These are phyloP conservation scores for Acrobasis consociella DNA, from an alignment of 2,888 invertebrate genomes.

Conservation along the genomic window DNA sequence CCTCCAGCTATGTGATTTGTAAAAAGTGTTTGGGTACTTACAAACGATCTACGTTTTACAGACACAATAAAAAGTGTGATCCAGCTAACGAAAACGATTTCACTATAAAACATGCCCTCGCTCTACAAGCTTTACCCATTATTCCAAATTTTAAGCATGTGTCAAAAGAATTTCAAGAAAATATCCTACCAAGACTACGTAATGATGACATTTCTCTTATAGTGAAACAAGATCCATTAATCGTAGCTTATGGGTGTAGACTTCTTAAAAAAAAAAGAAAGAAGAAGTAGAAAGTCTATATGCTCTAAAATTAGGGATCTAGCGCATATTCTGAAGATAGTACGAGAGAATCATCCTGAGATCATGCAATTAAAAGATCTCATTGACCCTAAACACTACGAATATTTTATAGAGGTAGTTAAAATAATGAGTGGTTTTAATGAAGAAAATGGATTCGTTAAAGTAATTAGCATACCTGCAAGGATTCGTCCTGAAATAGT, in stretches of 20 bases:
- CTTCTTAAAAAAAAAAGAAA: not conserved
- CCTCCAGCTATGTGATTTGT: not conserved
- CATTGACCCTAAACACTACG: slow-evolving; percentile 28
- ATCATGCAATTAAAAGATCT: not conserved
- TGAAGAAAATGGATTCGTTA: slow-evolving; percentile 28
- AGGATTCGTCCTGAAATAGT: slow-evolving; percentile 24
- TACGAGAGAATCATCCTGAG: not conserved
- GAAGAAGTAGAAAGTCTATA: not conserved
- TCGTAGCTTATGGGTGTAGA: not conserved
- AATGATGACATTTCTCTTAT: not conserved
- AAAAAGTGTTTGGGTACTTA: not conserved
- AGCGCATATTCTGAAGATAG: not conserved
- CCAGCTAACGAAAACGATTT: not conserved
- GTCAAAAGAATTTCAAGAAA: not conserved
- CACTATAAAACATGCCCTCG: not conserved
- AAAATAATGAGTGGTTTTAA: slow-evolving; percentile 31
- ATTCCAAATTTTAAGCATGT: not conserved
- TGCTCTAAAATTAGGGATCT: not conserved
- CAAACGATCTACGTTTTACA: not conserved
- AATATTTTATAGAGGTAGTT: slow-evolving; percentile 24
- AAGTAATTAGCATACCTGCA: slow-evolving; percentile 27
- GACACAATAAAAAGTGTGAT: not conserved
- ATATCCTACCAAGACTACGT: not conserved
- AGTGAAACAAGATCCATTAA: not conserved
- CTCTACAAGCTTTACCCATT: not conserved